Percentiles rank a stretch among this genome's conserved stretches.
Evolutionary conservation across 2,888 invertebrate species (phyloP).

Genomic region (Geophilus truncorum): DNA sequence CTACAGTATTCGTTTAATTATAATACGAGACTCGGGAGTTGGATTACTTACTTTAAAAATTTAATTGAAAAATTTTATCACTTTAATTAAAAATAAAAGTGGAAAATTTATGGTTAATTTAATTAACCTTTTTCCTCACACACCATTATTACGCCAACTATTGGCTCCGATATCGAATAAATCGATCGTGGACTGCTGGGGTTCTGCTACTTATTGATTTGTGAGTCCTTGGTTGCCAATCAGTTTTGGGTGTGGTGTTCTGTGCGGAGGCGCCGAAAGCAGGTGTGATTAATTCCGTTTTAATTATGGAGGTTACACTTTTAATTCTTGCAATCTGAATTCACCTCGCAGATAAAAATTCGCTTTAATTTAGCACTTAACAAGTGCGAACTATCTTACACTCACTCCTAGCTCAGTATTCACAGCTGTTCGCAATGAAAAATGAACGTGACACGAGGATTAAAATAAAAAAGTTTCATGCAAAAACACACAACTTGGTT

Average conservation of each 20-base stretch:
- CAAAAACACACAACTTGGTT: neutral
- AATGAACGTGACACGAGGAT: neutral
- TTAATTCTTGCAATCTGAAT: neutral
- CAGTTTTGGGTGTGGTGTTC: neutral
- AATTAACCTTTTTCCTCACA: neutral
- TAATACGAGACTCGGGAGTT: neutral
- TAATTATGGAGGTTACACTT: constrained; percentile 17
- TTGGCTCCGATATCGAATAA: neutral
- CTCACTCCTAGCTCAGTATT: neutral
- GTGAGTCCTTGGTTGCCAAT: neutral
- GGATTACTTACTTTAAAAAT: neutral
- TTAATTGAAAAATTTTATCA: no score
- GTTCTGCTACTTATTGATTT: neutral
- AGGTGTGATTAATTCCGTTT: constrained; percentile 1
- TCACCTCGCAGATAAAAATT: neutral
- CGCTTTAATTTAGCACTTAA: neutral
- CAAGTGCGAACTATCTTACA: neutral
- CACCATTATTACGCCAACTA: no score
- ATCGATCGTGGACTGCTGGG: neutral
- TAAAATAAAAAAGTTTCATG: neutral
- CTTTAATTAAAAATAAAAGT: no score
- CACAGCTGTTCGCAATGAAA: neutral
- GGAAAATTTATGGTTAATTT: neutral
- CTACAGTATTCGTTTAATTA: neutral
- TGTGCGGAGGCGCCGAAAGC: neutral